phyloP scores from a whole-genome alignment of 2,888 invertebrate species.

The Drosophila kokeensis region DNA sequence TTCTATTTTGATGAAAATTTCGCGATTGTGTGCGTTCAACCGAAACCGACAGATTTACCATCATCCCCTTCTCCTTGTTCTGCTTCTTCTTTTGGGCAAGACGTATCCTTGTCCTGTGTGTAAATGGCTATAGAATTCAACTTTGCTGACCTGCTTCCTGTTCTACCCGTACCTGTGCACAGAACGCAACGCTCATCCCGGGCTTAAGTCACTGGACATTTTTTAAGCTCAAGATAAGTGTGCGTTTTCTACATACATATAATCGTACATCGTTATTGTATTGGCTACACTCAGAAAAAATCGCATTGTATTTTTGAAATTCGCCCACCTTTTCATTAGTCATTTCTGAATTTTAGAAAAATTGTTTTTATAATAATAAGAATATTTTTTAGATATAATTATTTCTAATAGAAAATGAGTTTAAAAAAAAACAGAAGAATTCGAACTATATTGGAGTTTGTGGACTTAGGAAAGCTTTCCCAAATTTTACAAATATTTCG shows the following conservation, averaged over 20 bases:
- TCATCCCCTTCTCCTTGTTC: slow-evolving; percentile 3
- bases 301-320: neutral
- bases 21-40: slow-evolving; percentile 79
- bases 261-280: neutral
- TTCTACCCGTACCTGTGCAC: slow-evolving; percentile 15
- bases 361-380: neutral
- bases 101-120: slow-evolving; percentile 30
- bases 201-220: neutral
- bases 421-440: neutral
- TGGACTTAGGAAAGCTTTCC: neutral
- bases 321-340: neutral
- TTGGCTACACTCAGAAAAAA: neutral
- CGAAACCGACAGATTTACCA: slow-evolving; percentile 55
- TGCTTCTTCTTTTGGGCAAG: slow-evolving; percentile 13
- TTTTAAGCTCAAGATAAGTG: neutral
- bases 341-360: neutral
- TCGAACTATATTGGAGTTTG: neutral
- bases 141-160: slow-evolving; percentile 26
- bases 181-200: neutral
- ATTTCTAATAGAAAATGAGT: neutral
- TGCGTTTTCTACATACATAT: neutral
- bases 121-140: slow-evolving; percentile 51
- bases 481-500: neutral
- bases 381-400: neutral
- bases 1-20: slow-evolving; percentile 78